Evolutionary conservation across 2,888 invertebrate genomes (phyloP), one percentile per base, ranked within the genome.

Genomic region (Drosophila buzzatii): DNA sequence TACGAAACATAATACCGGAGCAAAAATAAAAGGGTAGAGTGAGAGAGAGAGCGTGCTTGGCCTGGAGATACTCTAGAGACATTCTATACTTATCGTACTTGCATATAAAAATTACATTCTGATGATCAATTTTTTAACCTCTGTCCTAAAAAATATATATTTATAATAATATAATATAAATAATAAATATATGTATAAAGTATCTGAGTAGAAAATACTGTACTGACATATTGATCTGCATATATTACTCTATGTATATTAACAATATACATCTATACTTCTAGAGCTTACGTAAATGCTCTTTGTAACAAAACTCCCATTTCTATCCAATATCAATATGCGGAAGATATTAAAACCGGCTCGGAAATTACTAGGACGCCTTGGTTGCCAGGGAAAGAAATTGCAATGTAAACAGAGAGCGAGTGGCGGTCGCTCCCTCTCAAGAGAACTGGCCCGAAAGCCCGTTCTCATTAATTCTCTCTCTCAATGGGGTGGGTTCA

Each of bases 381-480:
- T 80, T 73, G 64, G 86, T 86, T 90, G 71, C 79, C 79, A 86
- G 58, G 86, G 73, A 63, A 44, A 62, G 56, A 68, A 73, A 70
- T 65, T n/a, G 66, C 73, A 74, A 90, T 81, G 90, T 89, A 82
- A 86, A 90, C 86, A 86, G 90, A 86, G 90, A 87, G 80, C 41
- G 10, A 57, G n/a, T 8, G 69, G 20, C 58, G 33, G 53, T n/a
- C 37, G 23, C 57, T 55, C 47, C 60, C 51, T 52, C 20, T n/a
- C 16, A 18, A 16, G 35, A 51, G 90, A 87, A 73, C 41, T 14
- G 51, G 37, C 2, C 16, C 12, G 16, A 60, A 45, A 57, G 69
- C 18, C 55, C 39, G 42, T 16, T 53, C 45, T 45, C 31, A 12
- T 31, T 31, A 5, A 9, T 6, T 7, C 31, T n/a, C 49, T n/a